Percentiles rank a stretch among this genome's conserved stretches.
Evolutionary conservation across 2,113 vertebrate genomes (phyloP).

Genomic region (Corythornis cristatus): DNA sequence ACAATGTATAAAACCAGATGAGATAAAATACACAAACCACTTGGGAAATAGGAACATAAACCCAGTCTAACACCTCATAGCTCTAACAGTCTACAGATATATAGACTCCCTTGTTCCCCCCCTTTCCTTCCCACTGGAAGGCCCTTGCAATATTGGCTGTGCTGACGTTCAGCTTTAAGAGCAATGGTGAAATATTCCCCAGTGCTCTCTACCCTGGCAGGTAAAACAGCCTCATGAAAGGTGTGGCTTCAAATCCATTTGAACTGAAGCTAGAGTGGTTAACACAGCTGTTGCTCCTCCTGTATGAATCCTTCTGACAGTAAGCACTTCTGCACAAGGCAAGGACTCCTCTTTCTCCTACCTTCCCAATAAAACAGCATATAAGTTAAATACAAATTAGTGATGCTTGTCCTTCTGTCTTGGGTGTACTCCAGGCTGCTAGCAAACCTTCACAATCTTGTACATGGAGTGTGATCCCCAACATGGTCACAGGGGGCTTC

Average conservation of each 20-base stretch:
- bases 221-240: background rate
- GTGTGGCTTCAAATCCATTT: background rate
- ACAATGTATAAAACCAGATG: background rate
- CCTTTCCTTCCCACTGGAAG: background rate
- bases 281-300: background rate
- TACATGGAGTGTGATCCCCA: background rate
- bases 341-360: background rate
- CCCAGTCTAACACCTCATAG: background rate
- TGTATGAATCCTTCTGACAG: background rate
- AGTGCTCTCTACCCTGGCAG: background rate
- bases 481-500: background rate
- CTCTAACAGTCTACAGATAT: background rate
- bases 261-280: background rate
- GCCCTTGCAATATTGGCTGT: background rate
- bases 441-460: background rate
- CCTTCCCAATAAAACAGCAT: background rate
- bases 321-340: background rate
- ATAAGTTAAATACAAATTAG: background rate
- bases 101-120: background rate
- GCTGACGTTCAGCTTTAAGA: background rate
- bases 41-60: background rate
- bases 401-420: background rate
- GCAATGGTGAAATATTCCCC: background rate
- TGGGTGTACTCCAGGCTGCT: background rate
- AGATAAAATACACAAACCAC: background rate